Percentiles rank a stretch among this genome's conserved stretches.
phyloP scores from a whole-genome alignment of 2,113 vertebrate species.

The Melanocharis versteri region DNA sequence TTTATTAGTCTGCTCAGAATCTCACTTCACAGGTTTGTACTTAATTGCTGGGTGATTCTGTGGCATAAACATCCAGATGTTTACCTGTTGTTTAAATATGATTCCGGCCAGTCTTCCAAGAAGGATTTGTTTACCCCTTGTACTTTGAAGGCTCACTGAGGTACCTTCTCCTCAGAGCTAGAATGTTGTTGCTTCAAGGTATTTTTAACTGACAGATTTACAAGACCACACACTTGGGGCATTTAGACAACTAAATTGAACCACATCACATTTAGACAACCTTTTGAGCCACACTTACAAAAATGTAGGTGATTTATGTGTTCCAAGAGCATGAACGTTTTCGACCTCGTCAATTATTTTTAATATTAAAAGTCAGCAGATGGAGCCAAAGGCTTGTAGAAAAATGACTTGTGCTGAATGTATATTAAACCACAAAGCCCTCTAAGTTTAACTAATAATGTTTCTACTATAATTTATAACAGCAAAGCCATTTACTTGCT shows the following conservation, averaged over 20 bases:
- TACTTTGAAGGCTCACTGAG: not conserved
- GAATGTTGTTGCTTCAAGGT: not conserved
- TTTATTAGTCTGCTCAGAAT: not conserved
- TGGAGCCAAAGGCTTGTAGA: conserved; percentile 78
- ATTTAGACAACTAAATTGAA: too few relatives aligned
- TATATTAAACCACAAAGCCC: conserved; percentile 11
- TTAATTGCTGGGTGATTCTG: not conserved
- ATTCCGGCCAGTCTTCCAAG: not conserved
- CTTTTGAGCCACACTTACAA: not conserved
- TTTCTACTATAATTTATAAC: not conserved
- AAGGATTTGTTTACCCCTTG: not conserved
- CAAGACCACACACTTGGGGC: not conserved
- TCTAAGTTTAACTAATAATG: not conserved
- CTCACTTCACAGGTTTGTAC: conserved; percentile 2
- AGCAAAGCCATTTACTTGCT: not conserved
- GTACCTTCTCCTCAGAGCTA: not conserved
- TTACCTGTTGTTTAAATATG: conserved; percentile 5
- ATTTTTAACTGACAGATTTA: not conserved
- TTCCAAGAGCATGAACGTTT: not conserved
- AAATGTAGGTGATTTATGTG: not conserved
- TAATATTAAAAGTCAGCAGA: conserved; percentile 77
- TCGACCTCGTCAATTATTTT: conserved; percentile 29
- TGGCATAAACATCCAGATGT: not conserved
- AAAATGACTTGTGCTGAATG: conserved; percentile 48
- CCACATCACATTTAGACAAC: too few relatives aligned